Base-by-base conservation (phyloP, 2,797 vertebrate species). In the Galaxias olidus region DNA sequence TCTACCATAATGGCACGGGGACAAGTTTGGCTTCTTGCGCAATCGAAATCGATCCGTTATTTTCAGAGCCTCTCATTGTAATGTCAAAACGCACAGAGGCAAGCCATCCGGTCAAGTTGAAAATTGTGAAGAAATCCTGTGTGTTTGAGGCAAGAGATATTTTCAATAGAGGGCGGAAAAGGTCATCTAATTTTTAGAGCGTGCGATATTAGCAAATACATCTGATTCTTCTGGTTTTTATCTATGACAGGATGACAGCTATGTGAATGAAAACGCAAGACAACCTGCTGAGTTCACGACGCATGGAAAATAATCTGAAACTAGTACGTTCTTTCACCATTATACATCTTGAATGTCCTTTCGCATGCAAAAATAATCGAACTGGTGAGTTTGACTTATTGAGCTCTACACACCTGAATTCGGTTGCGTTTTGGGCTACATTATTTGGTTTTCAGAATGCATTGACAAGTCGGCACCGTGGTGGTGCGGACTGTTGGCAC, bases 401-500 rank as follows among this genome's bases (percentile, higher is more conserved):
- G 49, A 47, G 40, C 3, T 48, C 56, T 9, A 45, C 42, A 12
- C 42, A 14, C 9, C 42, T 59, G 45, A n/a, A 42, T 47, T n/a
- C 14, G 5, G n/a, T 9, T 59, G 14, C 18, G 44, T 18, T 65
- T 11, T 49, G 53, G 46, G 50, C 45, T 17, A 4, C 20, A 9
- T 49, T 46, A 63, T 51, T 40, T 45, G 63, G 17, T 62, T 47
- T 62, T 53, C 52, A 61, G n/a, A 9, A 61, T 61, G 60, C 49
- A 52, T 40, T 69, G 68, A 53, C 66, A 47, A 43, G n/a, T 41
- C 19, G 53, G 71, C 74, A 57, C 66, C 77, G 76, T 30, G 67
- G 86, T 83, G 79, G 71, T 77, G 78, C 68, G 63, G 76, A 46
- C 40, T 62, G 71, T 69, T 46, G 49, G 60, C 57, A 73, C 82